Evolutionary conservation across 2,888 invertebrate genomes (phyloP).

Genomic region (Acronicta psi): DNA sequence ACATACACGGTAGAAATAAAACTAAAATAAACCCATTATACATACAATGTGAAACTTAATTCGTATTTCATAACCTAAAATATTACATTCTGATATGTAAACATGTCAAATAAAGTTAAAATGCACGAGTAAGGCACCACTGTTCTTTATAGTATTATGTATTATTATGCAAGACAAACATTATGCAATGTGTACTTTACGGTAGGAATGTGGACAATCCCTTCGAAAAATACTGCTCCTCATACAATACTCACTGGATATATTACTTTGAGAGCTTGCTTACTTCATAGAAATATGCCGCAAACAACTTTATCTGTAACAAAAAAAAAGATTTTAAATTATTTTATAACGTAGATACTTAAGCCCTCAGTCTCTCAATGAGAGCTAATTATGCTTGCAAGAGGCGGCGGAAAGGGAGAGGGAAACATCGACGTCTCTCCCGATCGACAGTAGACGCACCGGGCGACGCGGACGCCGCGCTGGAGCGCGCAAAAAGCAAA

Average conservation of each 20-base stretch:
- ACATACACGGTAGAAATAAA: slow-evolving; percentile 15
- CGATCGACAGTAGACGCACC: too few species aligned
- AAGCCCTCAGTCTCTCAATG: too few species aligned
- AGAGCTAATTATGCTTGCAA: too few species aligned
- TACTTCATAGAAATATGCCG: slow-evolving; percentile 96
- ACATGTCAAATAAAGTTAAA: slow-evolving; percentile 17
- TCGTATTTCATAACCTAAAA: slow-evolving; percentile 1
- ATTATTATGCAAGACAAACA: slow-evolving; percentile 47
- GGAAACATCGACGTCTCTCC: too few species aligned
- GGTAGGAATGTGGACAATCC: slow-evolving; percentile 45
- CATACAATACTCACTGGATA: slow-evolving; percentile 7
- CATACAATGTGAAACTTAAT: slow-evolving; percentile 13
- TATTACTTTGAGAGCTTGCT: slow-evolving; percentile 83
- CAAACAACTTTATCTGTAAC: slow-evolving; percentile 96
- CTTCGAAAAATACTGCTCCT: slow-evolving; percentile 12
- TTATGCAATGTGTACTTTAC: slow-evolving; percentile 54
- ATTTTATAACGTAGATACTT: not conserved
- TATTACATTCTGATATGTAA: slow-evolving; percentile 24
- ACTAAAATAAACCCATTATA: slow-evolving; percentile 20
- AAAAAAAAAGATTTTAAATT: slow-evolving; percentile 53
- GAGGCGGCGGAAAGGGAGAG: too few species aligned
- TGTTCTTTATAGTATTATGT: slow-evolving; percentile 12
- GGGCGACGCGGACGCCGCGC: too few species aligned
- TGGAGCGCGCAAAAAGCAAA: too few species aligned
- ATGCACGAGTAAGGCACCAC: slow-evolving; percentile 34